These are phyloP conservation scores for Sipha maydis DNA, from an alignment of 2,888 invertebrate species.

Conservation along the genomic window DNA sequence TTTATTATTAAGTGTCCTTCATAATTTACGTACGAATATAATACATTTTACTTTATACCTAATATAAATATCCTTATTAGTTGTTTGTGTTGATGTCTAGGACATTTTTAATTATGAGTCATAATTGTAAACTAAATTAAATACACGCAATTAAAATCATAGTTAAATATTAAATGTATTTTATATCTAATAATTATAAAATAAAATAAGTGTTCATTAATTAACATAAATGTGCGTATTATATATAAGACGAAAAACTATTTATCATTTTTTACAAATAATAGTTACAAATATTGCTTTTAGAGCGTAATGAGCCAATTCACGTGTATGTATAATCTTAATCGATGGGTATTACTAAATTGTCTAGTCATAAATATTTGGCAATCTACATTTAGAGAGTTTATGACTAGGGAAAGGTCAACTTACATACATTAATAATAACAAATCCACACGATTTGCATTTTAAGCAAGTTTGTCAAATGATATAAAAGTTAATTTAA, in stretches of 20 bases:
- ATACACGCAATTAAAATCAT: no score
- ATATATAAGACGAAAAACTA: not conserved
- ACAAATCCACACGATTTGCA: not conserved
- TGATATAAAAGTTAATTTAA: not conserved
- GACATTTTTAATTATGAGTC: not conserved
- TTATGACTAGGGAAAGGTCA: slow-evolving; percentile 1
- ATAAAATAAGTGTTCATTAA: no score
- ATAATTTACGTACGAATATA: no score
- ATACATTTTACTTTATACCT: no score
- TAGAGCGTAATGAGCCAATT: not conserved
- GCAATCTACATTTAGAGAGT: slow-evolving; percentile 3
- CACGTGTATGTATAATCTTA: not conserved
- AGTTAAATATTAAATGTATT: no score
- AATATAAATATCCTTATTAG: no score
- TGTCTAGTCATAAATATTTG: slow-evolving; percentile 6
- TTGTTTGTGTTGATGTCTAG: no score
- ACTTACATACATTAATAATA: not conserved
- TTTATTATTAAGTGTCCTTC: no score
- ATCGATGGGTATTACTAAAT: slow-evolving; percentile 5
- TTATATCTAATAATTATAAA: no score
- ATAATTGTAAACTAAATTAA: no score
- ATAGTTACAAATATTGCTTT: not conserved
- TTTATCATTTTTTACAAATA: not conserved
- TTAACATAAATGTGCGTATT: not conserved
- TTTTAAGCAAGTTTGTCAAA: not conserved